These are phyloP conservation scores for Hypomecis punctinalis DNA, from an alignment of 2,888 invertebrate genomes.

Conservation along the genomic window DNA sequence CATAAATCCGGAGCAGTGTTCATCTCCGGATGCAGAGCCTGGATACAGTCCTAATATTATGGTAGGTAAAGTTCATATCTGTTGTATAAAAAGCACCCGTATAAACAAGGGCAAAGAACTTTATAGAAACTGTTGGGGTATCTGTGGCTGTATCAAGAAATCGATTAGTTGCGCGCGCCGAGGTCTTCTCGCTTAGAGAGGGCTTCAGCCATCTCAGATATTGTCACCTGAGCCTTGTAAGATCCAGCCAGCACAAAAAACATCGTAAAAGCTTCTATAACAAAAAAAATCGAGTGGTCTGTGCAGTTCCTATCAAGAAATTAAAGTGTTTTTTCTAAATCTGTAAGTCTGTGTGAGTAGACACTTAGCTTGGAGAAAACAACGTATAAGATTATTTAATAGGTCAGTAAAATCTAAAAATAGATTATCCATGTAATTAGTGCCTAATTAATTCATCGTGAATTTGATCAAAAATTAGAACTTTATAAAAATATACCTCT, in stretches of 20 bases:
- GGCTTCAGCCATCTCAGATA: conserved; percentile 55
- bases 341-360: background rate
- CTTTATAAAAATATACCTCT: too few relatives aligned
- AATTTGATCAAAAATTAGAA: background rate
- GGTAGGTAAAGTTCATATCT: background rate
- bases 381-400: conserved; percentile 11
- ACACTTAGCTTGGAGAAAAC: background rate
- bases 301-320: conserved; percentile 12
- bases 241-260: conserved; percentile 7
- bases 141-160: conserved; percentile 52
- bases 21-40: background rate
- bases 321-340: conserved; percentile 1
- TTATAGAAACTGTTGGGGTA: conserved; percentile 17
- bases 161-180: conserved; percentile 81
- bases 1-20: too few relatives aligned
- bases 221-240: conserved; percentile 62
- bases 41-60: background rate
- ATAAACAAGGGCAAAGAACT: conserved; percentile 46
- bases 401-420: conserved; percentile 22
- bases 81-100: conserved; percentile 47
- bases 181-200: conserved; percentile 38
- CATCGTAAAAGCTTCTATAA: background rate
- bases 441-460: background rate
- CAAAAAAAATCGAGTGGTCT: background rate
- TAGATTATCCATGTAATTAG: conserved; percentile 12